Percentiles rank a stretch among this genome's conserved stretches.
Conservation (phyloP, 2,797 vertebrate species). For the Lepus townsendii region DNA sequence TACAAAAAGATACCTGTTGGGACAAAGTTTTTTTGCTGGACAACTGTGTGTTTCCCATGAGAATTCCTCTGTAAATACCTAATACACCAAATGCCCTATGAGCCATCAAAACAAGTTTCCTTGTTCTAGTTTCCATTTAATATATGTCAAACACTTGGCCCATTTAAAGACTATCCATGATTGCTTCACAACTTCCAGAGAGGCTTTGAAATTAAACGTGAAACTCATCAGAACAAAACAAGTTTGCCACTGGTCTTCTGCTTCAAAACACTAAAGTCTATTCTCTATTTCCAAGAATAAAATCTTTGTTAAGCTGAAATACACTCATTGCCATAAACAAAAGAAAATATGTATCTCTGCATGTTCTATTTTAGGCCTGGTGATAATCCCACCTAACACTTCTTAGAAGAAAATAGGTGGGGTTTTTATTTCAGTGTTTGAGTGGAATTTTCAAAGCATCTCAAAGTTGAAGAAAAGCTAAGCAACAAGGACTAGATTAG, state of each 20-base stretch:
- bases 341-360: constrained; percentile 50
- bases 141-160: constrained; percentile 25
- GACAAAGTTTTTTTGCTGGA: constrained; percentile 56
- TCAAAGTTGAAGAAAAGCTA: constrained; percentile 47
- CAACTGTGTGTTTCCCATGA: constrained; percentile 39
- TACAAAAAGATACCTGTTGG: constrained; percentile 60
- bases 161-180: constrained; percentile 27
- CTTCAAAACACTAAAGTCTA: constrained; percentile 37
- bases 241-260: background rate
- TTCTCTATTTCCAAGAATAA: constrained; percentile 51
- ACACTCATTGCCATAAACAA: constrained; percentile 52
- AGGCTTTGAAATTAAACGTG: constrained; percentile 47
- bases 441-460: constrained; percentile 60
- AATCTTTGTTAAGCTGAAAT: constrained; percentile 69
- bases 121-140: constrained; percentile 29
- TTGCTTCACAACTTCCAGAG: constrained; percentile 4
- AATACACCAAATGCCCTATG: background rate
- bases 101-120: constrained; percentile 46
- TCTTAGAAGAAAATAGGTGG: constrained; percentile 39
- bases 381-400: constrained; percentile 45
- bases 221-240: constrained; percentile 59
- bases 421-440: background rate
- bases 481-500: constrained; percentile 9
- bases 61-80: constrained; percentile 8
- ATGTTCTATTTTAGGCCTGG: constrained; percentile 30